phyloP scores from a whole-genome alignment of 2,113 vertebrate genomes.

The Pterocles orientalis region DNA sequence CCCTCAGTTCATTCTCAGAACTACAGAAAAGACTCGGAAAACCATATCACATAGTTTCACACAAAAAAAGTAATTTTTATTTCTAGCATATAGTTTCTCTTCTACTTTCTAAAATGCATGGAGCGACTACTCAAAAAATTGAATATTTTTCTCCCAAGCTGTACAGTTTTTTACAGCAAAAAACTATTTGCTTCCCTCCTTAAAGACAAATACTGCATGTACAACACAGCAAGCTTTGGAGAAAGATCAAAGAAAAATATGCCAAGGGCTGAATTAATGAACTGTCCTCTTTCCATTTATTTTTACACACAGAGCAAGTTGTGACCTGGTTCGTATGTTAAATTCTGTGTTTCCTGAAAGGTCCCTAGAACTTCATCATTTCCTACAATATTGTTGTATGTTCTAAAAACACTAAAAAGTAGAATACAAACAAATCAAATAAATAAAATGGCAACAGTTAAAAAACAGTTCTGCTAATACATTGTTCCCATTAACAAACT shows the following conservation, averaged over 20 bases:
- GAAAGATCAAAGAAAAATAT: conserved; percentile 58
- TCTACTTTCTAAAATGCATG: neutral
- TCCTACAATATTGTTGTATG: neutral
- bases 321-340: conserved; percentile 6
- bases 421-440: neutral
- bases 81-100: neutral
- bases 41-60: neutral
- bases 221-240: conserved; percentile 30
- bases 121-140: neutral
- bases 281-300: conserved; percentile 51
- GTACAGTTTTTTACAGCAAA: neutral
- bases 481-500: neutral
- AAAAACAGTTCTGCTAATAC: neutral
- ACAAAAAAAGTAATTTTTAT: neutral
- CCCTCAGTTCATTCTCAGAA: neutral
- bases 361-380: neutral
- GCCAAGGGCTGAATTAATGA: conserved; percentile 39
- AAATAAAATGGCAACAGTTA: neutral
- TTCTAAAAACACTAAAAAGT: neutral
- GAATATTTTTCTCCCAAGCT: neutral
- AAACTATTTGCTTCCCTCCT: neutral
- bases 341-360: conserved; percentile 22
- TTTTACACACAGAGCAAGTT: conserved; percentile 34
- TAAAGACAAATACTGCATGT: conserved; percentile 31
- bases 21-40: neutral